Evolutionary conservation across 2,888 invertebrate species (phyloP).

Genomic region (Hymenopus coronatus): DNA sequence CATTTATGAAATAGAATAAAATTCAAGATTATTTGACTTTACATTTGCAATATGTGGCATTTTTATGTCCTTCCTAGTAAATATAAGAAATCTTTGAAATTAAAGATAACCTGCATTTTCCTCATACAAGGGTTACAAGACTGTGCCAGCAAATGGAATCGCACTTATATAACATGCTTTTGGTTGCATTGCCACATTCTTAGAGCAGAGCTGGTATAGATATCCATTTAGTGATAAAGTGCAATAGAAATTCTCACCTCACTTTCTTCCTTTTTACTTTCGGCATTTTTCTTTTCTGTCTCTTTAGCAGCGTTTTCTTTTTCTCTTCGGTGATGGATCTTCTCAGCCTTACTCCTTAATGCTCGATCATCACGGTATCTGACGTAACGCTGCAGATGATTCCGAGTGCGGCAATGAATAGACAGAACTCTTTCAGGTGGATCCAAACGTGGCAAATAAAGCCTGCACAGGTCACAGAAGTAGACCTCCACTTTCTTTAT

Average conservation of each 20-base stretch:
- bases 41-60: too few species aligned
- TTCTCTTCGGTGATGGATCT: slow-evolving; percentile 35
- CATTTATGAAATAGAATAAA: too few species aligned
- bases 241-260: not conserved
- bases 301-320: slow-evolving; percentile 48
- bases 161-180: too few species aligned
- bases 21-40: too few species aligned
- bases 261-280: slow-evolving; percentile 30
- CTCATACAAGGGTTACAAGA: too few species aligned
- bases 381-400: slow-evolving; percentile 74
- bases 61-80: too few species aligned
- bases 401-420: slow-evolving; percentile 71
- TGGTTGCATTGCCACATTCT: too few species aligned
- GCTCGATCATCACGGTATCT: slow-evolving; percentile 75
- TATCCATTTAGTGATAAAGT: not conserved
- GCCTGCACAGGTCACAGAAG: slow-evolving; percentile 77
- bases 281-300: slow-evolving; percentile 44
- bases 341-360: slow-evolving; percentile 66
- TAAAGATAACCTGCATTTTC: too few species aligned
- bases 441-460: slow-evolving; percentile 66
- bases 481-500: slow-evolving; percentile 75
- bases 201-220: too few species aligned
- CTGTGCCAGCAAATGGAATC: too few species aligned
- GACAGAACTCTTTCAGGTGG: slow-evolving; percentile 56
- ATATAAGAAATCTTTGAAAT: too few species aligned